A percentile compares a stretch with the other conserved stretches of the same genome.
Conservation (phyloP, 2,113 vertebrate genomes). For the Nothocercus julius region DNA sequence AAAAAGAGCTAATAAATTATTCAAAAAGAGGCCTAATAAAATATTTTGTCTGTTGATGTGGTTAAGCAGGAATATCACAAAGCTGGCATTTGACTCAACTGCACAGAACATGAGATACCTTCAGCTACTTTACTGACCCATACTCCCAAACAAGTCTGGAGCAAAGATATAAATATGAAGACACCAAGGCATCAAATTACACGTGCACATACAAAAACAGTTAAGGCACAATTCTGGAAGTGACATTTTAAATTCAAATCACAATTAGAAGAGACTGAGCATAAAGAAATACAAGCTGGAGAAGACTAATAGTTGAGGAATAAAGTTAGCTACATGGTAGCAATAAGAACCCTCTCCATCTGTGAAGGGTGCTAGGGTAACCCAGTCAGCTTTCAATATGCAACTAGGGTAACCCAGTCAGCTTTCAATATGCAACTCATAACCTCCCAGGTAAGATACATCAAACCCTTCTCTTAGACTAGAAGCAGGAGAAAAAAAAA, state of each 20-base stretch:
- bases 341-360: fast-evolving
- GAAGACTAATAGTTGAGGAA: neutral
- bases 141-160: neutral
- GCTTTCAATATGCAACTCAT: neutral
- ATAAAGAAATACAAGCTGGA: neutral
- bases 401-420: neutral
- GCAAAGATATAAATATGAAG: neutral
- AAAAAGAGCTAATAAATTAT: neutral
- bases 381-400: neutral
- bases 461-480: neutral
- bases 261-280: neutral
- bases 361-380: neutral
- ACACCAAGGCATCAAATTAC: neutral
- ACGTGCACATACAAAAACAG: neutral
- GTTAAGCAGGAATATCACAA: neutral
- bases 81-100: neutral
- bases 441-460: neutral
- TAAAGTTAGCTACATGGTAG: neutral
- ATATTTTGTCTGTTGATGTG: neutral
- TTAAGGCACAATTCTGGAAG: neutral
- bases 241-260: neutral
- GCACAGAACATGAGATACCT: neutral
- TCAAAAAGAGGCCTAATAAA: neutral
- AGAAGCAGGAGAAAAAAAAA: neutral
- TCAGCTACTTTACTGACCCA: neutral